phyloP scores from a whole-genome alignment of 2,113 vertebrate genomes.

The Prietella phreatophila region DNA sequence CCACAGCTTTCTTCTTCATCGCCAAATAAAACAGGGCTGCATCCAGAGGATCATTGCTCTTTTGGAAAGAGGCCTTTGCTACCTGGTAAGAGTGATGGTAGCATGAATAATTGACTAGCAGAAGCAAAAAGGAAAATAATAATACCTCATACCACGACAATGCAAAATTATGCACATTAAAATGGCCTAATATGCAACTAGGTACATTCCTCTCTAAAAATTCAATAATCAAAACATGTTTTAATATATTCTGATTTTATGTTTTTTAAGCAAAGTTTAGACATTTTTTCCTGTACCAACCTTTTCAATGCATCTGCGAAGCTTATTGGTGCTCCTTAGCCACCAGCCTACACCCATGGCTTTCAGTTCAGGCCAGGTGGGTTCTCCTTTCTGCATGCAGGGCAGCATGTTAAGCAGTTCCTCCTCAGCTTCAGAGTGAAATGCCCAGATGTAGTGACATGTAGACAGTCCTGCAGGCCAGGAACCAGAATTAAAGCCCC shows the following conservation, averaged over 20 bases:
- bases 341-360: conserved; percentile 98
- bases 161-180: not conserved
- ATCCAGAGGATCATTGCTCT: conserved; percentile 91
- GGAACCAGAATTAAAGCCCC: not conserved
- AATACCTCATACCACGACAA: not conserved
- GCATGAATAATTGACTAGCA: not conserved
- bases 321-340: conserved; percentile 86
- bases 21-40: conserved; percentile 96
- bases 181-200: not conserved
- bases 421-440: conserved; percentile 96
- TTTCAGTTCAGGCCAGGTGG: conserved; percentile 89
- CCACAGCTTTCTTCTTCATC: conserved; percentile 95
- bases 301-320: conserved; percentile 94
- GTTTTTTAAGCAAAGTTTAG: not conserved
- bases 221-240: not conserved
- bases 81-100: conserved; percentile 74
- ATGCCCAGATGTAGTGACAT: conserved; percentile 95
- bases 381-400: conserved; percentile 84
- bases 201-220: not conserved
- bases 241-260: no score
- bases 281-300: conserved; percentile 59
- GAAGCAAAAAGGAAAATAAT: not conserved
- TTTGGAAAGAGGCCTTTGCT: conserved; percentile 91
- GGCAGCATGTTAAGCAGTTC: conserved; percentile 91
- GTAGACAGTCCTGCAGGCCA: conserved; percentile 83